These are phyloP conservation scores for Dunckerocampus dactyliophorus DNA, from an alignment of 2,113 vertebrate species.

Conservation along the genomic window DNA sequence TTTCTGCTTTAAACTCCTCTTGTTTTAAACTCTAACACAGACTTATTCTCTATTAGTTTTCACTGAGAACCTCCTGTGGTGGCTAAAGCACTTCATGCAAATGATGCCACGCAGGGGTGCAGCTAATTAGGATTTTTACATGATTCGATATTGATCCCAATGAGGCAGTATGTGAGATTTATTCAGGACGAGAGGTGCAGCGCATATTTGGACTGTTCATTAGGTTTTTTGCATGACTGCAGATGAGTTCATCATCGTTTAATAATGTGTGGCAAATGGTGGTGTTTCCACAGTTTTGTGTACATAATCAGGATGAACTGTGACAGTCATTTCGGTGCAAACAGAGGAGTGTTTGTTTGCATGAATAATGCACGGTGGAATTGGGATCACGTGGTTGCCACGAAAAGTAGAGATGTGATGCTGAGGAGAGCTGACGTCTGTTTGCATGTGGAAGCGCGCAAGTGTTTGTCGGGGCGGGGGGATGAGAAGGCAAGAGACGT, in stretches of 20 bases:
- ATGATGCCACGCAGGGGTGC: slow-evolving; percentile 28
- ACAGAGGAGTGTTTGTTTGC: slow-evolving; percentile 39
- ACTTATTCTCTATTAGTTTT: neutral
- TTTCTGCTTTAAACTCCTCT: neutral
- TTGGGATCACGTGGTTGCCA: slow-evolving; percentile 19
- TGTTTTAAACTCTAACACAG: slow-evolving; percentile 4
- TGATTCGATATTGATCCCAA: slow-evolving; percentile 47
- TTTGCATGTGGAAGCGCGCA: slow-evolving; percentile 41
- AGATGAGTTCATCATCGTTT: slow-evolving; percentile 14
- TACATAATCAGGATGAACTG: slow-evolving; percentile 10
- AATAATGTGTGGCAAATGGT: slow-evolving; percentile 1
- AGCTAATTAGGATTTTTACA: slow-evolving; percentile 38
- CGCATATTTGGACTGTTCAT: slow-evolving; percentile 10
- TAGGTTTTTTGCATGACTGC: slow-evolving; percentile 1
- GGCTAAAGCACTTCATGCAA: slow-evolving; percentile 8
- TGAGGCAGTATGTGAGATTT: slow-evolving; percentile 13
- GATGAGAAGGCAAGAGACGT: slow-evolving; percentile 30
- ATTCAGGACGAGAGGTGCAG: slow-evolving; percentile 17
- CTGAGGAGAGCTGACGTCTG: slow-evolving; percentile 51
- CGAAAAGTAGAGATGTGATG: slow-evolving; percentile 40
- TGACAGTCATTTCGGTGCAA: slow-evolving; percentile 27
- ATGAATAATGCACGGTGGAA: slow-evolving; percentile 48
- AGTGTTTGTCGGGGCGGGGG: slow-evolving; percentile 31
- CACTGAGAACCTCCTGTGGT: slow-evolving; percentile 1
- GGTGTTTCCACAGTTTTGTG: slow-evolving; percentile 6